Percentiles rank a stretch among this genome's conserved stretches.
phyloP scores from a whole-genome alignment of 2,797 vertebrate species.

The Hydrophis major region DNA sequence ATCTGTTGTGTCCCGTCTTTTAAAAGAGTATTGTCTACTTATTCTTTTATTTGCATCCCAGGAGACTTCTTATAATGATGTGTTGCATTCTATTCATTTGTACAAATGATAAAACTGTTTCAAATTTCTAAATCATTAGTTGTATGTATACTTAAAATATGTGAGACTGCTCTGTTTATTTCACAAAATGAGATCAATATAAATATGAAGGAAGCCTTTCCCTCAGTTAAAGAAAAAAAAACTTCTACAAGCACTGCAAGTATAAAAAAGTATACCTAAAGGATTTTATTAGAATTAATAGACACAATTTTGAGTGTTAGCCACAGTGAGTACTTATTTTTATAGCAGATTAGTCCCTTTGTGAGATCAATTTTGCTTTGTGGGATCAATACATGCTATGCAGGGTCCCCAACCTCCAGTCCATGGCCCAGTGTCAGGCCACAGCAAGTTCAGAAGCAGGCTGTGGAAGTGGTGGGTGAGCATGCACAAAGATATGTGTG shows the following conservation, averaged over 20 bases:
- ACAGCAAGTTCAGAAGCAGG: background rate
- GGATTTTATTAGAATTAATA: background rate
- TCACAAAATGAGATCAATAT: background rate
- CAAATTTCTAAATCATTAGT: background rate
- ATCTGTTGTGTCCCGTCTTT: constrained; percentile 60
- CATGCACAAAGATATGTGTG: background rate
- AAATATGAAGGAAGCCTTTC: background rate
- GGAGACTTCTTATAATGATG: constrained; percentile 43
- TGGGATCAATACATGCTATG: background rate
- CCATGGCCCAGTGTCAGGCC: background rate
- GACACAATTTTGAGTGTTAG: background rate
- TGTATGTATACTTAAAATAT: background rate
- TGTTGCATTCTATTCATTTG: background rate
- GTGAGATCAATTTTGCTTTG: background rate
- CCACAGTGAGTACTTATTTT: background rate
- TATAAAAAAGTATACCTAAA: background rate
- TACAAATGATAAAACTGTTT: background rate
- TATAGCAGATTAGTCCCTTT: background rate
- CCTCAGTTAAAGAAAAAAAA: background rate
- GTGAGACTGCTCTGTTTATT: background rate
- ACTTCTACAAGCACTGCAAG: background rate
- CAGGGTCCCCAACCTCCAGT: background rate
- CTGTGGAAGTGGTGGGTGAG: background rate
- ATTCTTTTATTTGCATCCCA: constrained; percentile 37
- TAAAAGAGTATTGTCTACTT: constrained; percentile 47